Evolutionary conservation across 1,140 invertebrate species (phyloP), one percentile per base, ranked within the genome.

Genomic region (Aphidius ervi): DNA sequence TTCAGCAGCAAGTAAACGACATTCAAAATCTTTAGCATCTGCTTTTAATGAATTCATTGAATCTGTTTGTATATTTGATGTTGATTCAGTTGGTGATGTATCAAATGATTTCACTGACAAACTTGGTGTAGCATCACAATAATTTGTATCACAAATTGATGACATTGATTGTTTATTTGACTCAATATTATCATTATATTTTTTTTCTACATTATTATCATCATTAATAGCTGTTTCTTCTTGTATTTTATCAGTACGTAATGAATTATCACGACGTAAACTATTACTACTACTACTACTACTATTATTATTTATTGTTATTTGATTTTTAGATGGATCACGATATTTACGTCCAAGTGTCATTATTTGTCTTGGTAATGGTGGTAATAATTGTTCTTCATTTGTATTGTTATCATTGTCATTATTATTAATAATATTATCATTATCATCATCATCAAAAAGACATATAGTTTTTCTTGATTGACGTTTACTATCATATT

Each of bases 161-260:
- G 67, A 49, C 9, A 46, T 37, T 16, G 43, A 9, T 8, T 47
- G 50, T 41, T 43, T 40, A 31, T 9, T 41, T 5, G 43, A 3
- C 3, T 59, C 43, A 5, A 20, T 10, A 52, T 40, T 52, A 16
- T 56, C 5, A 37, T 55, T 48, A 31, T 31, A 31, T 45, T 54
- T 54, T 43, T 60, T 62, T 5, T 46, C 53, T 4, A 20, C 56
- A 7, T 59, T 55, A 8, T 53, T 23, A 9, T 74, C 70, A 50
- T 71, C 52, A 31, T 1, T 4, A 31, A 31, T 31, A 3, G 4
- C 23, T 3, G 70, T 63, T 41, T 78, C 77, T 37, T 79, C 77
- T 43, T 78, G 77, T 6, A 79, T 79, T 47, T 78, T 77, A 1
- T 79, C 75, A 4, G 70, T 62, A 9, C 67, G 63, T 9, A 70